Evolutionary conservation across 2,888 invertebrate genomes (phyloP).

Genomic region (Hydropsyche betteni): DNA sequence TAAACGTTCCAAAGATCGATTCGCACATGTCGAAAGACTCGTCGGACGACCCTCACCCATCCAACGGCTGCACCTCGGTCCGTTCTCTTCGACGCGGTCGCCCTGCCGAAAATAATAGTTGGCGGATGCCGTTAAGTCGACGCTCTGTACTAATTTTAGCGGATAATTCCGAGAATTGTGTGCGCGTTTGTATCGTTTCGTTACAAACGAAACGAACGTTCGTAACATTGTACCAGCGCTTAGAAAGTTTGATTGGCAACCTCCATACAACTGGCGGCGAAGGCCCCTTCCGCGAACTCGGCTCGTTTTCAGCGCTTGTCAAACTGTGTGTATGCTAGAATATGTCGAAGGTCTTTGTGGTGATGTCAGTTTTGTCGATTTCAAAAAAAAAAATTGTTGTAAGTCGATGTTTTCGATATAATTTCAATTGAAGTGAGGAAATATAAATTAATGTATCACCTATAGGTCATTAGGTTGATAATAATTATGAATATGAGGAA

Average conservation of each 20-base stretch:
- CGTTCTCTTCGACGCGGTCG: neutral
- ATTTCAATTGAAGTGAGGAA: too few relatives aligned
- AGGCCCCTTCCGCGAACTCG: slow-evolving; percentile 40
- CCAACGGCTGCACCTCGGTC: too few relatives aligned
- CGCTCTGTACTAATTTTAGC: slow-evolving; percentile 38
- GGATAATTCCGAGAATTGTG: slow-evolving; percentile 36
- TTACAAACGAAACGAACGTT: neutral
- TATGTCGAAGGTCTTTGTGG: too few relatives aligned
- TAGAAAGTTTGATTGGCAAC: slow-evolving; percentile 41
- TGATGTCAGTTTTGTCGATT: too few relatives aligned
- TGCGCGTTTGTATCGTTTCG: slow-evolving; percentile 29
- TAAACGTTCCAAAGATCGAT: too few relatives aligned
- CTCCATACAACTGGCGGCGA: neutral
- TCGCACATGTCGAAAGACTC: neutral
- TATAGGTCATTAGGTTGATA: too few relatives aligned
- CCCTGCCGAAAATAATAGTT: slow-evolving; percentile 25
- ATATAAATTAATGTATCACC: too few relatives aligned
- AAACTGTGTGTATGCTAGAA: neutral
- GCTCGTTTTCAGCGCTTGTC: neutral
- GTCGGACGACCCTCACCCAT: neutral
- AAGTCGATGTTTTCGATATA: too few relatives aligned
- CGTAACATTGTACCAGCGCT: slow-evolving; percentile 19
- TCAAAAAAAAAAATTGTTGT: too few relatives aligned
- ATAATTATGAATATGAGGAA: too few relatives aligned
- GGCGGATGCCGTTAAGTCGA: slow-evolving; percentile 35